phyloP scores from a whole-genome alignment of 2,888 invertebrate species.

The Oscheius sp. region DNA sequence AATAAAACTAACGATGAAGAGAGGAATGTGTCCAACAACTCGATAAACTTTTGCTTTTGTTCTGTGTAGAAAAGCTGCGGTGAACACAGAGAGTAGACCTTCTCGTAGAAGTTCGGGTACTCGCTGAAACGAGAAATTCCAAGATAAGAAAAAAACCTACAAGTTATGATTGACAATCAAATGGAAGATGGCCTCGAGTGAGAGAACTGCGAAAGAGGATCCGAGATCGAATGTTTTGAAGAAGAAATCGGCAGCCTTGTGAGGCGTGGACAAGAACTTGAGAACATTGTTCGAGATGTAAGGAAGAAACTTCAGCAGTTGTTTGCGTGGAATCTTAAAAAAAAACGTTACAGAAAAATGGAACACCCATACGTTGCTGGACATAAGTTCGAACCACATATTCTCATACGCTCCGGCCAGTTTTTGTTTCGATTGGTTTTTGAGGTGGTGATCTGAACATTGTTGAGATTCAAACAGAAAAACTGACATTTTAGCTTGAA shows the following conservation, averaged over 20 bases:
- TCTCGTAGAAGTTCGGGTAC: constrained; percentile 92
- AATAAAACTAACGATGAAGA: constrained; percentile 84
- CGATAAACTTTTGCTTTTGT: constrained; percentile 88
- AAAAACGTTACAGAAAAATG: constrained; percentile 12
- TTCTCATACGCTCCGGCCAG: constrained; percentile 43
- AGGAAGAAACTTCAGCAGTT: constrained; percentile 50
- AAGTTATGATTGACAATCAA: constrained; percentile 91
- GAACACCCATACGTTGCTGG: constrained; percentile 25
- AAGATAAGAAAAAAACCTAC: constrained; percentile 74
- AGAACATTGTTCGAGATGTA: constrained; percentile 56
- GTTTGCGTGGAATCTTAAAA: constrained; percentile 43
- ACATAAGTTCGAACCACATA: constrained; percentile 47
- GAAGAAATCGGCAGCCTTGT: constrained; percentile 61
- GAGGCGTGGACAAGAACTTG: constrained; percentile 46
- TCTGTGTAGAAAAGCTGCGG: constrained; percentile 90
- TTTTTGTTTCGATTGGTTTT: constrained; percentile 23
- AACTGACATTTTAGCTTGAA: constrained; percentile 32
- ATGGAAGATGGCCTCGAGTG: constrained; percentile 89
- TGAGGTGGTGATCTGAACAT: constrained; percentile 34
- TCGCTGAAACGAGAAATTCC: constrained; percentile 77
- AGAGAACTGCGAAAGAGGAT: constrained; percentile 82
- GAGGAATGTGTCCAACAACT: constrained; percentile 88
- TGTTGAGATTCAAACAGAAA: neutral
- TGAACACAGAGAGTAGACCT: constrained; percentile 93
- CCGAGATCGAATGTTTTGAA: constrained; percentile 79